These are phyloP conservation scores for Colletes gigas DNA, from an alignment of 1,140 invertebrate genomes.

Conservation along the genomic window DNA sequence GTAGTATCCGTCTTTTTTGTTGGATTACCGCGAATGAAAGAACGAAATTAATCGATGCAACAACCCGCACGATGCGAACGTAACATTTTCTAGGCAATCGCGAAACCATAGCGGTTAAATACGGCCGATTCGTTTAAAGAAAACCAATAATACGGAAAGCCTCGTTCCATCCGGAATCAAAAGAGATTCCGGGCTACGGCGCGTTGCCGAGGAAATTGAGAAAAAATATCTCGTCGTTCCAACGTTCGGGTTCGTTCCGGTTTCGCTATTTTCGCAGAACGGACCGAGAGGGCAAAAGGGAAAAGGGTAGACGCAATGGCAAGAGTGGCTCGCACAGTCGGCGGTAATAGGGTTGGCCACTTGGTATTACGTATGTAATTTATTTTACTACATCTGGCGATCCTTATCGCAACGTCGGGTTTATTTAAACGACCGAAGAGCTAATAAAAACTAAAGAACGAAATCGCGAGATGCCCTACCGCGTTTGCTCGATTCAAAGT, in stretches of 20 bases:
- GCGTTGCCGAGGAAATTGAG: constrained; percentile 16
- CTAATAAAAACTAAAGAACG: constrained; percentile 36
- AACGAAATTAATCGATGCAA: too few species aligned
- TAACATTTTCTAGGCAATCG: constrained; percentile 5
- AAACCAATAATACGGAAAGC: constrained; percentile 29
- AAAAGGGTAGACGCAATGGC: neutral
- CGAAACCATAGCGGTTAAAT: neutral
- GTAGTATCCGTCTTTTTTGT: too few species aligned
- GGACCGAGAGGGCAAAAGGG: neutral
- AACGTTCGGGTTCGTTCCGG: constrained; percentile 32
- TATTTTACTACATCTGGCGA: constrained; percentile 67
- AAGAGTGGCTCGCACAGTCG: constrained; percentile 18
- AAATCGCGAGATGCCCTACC: neutral
- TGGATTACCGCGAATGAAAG: too few species aligned
- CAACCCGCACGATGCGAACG: neutral
- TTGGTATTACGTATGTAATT: constrained; percentile 64
- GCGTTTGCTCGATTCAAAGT: constrained; percentile 32
- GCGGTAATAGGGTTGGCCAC: constrained; percentile 45
- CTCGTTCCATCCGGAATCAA: constrained; percentile 38
- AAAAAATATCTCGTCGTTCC: constrained; percentile 42
- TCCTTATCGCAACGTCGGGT: constrained; percentile 55
- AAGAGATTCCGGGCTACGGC: constrained; percentile 26
- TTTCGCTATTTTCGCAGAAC: constrained; percentile 43
- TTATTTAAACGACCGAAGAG: constrained; percentile 58
- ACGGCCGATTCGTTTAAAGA: constrained; percentile 26